Evolutionary conservation across 2,888 invertebrate genomes (phyloP).

Genomic region (Oscheius sp.): DNA sequence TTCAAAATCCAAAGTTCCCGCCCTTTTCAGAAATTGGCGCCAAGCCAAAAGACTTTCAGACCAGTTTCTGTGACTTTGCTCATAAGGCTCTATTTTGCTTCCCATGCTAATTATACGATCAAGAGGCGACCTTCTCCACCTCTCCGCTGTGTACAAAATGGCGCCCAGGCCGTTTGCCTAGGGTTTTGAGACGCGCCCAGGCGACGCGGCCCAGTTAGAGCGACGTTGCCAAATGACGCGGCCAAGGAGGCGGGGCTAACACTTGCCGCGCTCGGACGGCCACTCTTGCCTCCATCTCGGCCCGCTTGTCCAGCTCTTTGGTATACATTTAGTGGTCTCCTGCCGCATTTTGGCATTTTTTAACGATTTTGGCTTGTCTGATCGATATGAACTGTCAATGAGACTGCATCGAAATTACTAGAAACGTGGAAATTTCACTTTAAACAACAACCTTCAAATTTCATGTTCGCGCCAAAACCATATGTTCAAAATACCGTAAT

Average conservation of each 20-base stretch:
- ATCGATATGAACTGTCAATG: no score
- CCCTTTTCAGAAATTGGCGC: not conserved
- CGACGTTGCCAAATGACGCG: slow-evolving; percentile 43
- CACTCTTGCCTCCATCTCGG: not conserved
- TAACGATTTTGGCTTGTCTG: not conserved
- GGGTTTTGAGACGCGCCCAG: slow-evolving; percentile 35
- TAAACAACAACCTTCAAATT: no score
- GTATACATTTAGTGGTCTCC: not conserved
- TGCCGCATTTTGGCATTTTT: not conserved
- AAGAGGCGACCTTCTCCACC: not conserved
- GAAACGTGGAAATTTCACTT: not conserved
- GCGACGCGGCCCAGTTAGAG: slow-evolving; percentile 19
- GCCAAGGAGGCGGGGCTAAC: slow-evolving; percentile 29
- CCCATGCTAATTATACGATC: slow-evolving; percentile 21
- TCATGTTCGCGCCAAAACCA: no score
- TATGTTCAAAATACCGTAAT: no score
- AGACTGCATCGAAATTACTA: not conserved
- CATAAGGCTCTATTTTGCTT: no score
- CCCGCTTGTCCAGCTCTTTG: not conserved
- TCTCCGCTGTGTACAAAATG: slow-evolving; percentile 25
- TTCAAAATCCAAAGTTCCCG: no score
- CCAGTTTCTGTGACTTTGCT: not conserved
- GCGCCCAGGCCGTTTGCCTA: slow-evolving; percentile 31
- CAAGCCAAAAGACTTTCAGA: no score
- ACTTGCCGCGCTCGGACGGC: slow-evolving; percentile 24